Evolutionary conservation across 2,888 invertebrate species (phyloP), one percentile per base, ranked within the genome.

Genomic region (Deroplatys truncata): DNA sequence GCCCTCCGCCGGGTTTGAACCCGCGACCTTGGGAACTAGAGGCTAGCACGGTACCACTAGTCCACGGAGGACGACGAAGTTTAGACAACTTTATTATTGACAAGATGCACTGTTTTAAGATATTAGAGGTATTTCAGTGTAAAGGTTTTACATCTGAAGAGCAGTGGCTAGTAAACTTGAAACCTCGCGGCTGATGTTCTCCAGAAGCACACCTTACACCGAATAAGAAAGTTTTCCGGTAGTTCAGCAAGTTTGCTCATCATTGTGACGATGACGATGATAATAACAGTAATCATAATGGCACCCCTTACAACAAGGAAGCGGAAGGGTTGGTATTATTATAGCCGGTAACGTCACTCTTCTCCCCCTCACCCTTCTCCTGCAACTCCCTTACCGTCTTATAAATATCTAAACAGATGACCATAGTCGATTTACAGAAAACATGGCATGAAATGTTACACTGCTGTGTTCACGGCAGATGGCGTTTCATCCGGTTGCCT

Each of bases 381-480:
- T 20, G 25, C 5, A 72, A 4, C 56, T 72, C 56, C 56, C 56
- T 72, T 43, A 43, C 16, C 56, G 25, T 72, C 56, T 72, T 72
- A 72, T 89, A 85, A 89, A 89, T 89, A 85, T 85, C 82, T 89
- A 89, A 89, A 28, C 25, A 85, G 89, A 89, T 89, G 89, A 89
- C 89, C 89, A 85, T 85, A 89, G 85, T 72, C 89, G 84, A 89
- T 89, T 89, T 89, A 89, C 89, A 89, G 82, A 72, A 72, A 72
- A 72, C 56, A 72, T 72, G 25, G 20, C 56, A 72, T 72, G 20
- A 72, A 72, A 72, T 72, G 56, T 72, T 72, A 20, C 16, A 56
- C 56, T 56, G 56, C 20, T 7, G 16, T 56, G 56, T 56, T 56
- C 56, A 20, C 56, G 56, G 56, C 56, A 72, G 56, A 20, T 72